Percentiles rank a stretch among this genome's conserved stretches.
These are phyloP conservation scores for Anthopleura xanthogrammica DNA, from an alignment of 92 coral and sea anemone species.

Conservation along the genomic window DNA sequence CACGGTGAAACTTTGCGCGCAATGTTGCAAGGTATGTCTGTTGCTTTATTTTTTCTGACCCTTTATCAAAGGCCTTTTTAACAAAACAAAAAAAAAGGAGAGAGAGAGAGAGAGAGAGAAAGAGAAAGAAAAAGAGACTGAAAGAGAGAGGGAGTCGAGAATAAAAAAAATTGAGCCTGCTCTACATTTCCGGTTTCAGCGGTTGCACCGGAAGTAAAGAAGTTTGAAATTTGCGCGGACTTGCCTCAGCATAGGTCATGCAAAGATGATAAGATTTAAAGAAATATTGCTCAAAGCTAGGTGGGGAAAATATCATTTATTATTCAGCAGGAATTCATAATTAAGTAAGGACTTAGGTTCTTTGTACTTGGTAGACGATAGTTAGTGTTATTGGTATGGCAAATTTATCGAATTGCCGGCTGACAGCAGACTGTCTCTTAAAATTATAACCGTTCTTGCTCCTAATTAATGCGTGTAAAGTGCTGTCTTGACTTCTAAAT, in stretches of 20 bases:
- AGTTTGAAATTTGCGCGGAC: neutral
- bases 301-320: neutral
- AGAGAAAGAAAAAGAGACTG: too few species aligned
- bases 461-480: too few species aligned
- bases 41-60: too few species aligned
- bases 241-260: neutral
- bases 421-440: too few species aligned
- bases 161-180: neutral
- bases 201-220: neutral
- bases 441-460: too few species aligned
- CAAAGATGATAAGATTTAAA: neutral
- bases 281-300: neutral
- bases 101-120: too few species aligned
- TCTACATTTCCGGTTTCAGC: neutral
- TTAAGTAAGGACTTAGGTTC: neutral
- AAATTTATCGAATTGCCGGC: neutral
- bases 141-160: too few species aligned
- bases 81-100: too few species aligned
- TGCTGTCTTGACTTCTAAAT: too few species aligned
- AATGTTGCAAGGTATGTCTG: too few species aligned
- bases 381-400: neutral
- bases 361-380: neutral
- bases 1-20: too few species aligned
- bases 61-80: too few species aligned
- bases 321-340: neutral